Base-by-base conservation (phyloP, 2,113 vertebrate genomes). In the Mormyrus lacerda region DNA sequence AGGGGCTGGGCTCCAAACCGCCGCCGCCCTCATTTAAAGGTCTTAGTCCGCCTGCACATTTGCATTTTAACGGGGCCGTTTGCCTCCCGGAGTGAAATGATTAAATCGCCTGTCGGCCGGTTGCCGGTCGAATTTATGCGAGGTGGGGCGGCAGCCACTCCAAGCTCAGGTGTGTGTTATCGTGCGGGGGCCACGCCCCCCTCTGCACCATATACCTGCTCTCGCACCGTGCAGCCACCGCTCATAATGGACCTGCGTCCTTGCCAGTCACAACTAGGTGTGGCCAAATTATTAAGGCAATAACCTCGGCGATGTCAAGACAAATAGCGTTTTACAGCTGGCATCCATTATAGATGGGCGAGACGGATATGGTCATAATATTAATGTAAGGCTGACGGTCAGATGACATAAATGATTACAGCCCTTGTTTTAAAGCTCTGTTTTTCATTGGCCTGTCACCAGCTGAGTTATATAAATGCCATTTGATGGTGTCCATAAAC, bases 341-440 rank as follows among this genome's bases (percentile, higher is more conserved):
- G 93, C 94, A 93, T 94, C 95, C 93, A 94, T 96, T 95, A 96
- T 94, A 93, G 94, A 95, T 94, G 95, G 94, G 92, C 92, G 90
- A 93, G 94, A 96, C 95, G 94, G 95, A 96, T 96, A 94, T 91
- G 95, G 95, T 95, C 95, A 95, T 96, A 96, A 96, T 95, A 96
- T 96, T 96, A 96, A 96, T 96, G 94, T 94, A 95, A 95, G 94
- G 94, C 94, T 95, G 95, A 96, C 94, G 94, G 92, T 91, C 83
- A 89, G 94, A 91, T 91, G 94, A 94, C 94, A 95, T 96, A 95
- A 96, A 95, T 96, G 95, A 96, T 93, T 91, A 93, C 92, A 91
- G 93, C 94, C 94, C 95, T 96, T 96, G 95, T 95, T 95, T 95
- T 94, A 93, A 94, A 94, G 93, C 93, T 87, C 87, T 90, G 91